Base-by-base conservation (phyloP, 2,888 invertebrate species). In the Apamea monoglypha region DNA sequence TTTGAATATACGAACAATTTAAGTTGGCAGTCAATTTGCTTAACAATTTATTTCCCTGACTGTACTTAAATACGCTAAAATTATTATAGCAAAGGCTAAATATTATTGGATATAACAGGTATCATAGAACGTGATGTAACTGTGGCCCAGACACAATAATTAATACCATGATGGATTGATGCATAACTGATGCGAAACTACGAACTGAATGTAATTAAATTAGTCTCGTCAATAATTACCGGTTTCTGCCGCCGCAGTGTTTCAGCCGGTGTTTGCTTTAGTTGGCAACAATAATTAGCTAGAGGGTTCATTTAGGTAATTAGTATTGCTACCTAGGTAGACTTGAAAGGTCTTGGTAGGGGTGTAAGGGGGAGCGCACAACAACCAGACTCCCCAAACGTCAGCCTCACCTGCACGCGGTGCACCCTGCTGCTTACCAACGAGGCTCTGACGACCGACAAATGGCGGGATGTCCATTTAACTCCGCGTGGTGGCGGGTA, bases 211-310 rank as follows among this genome's bases (percentile, higher is more conserved):
- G 74, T 87, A 84, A 85, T 87, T 80, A 74, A 69, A 84, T 85
- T 84, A 87, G 56, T 67, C 72, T 66, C 74, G 74, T 84, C 76
- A 80, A 76, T 85, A 83, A 85, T 80, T 73, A 76, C 71, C 69
- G n/a, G 76, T 53, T 67, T 68, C 69, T 40, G 32, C 66, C 67
- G 10, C 59, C 61, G 44, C 67, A 71, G 50, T 47, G 63, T 36
- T 73, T 68, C 75, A 72, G 77, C 7, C 29, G 50, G 1, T 44
- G 36, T 61, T 66, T 44, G 63, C 25, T 50, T 71, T 47, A 81
- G 64, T 73, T 59, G n/a, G 63, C 32, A 75, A 53, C 53, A 59
- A 70, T 78, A 53, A 70, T 82, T 59, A 72, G 44, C 32, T 47
- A 53, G 61, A 64, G 25, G 25, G 56, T 73, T 70, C 12, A 77